Percentiles rank a stretch among this genome's conserved stretches.
phyloP scores from a whole-genome alignment of 2,113 vertebrate species.

The Peucedramus taeniatus region DNA sequence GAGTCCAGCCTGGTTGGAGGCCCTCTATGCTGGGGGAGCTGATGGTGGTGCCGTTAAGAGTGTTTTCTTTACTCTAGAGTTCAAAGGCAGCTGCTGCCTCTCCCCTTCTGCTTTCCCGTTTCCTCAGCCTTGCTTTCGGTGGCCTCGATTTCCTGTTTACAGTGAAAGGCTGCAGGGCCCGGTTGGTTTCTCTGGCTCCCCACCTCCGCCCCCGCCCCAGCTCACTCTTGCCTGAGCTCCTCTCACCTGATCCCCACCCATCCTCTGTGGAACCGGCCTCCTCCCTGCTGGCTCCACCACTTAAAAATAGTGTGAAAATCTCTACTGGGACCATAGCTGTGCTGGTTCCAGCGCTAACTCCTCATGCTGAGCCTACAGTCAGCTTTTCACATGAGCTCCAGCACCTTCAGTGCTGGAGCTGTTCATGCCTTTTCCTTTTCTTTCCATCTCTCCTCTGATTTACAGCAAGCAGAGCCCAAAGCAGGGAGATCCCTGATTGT shows the following conservation, averaged over 20 bases:
- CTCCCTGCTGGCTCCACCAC: background rate
- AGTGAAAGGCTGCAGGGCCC: accelerated
- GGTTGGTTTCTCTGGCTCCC: background rate
- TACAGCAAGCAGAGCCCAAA: background rate
- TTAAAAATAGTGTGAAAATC: background rate
- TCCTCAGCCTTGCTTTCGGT: background rate
- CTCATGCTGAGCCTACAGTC: background rate
- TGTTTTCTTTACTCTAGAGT: background rate
- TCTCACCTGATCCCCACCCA: conserved; percentile 29
- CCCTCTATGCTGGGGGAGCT: background rate
- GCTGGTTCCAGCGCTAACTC: background rate
- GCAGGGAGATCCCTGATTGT: background rate
- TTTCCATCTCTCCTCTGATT: background rate
- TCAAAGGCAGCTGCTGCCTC: background rate
- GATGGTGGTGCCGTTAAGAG: accelerated
- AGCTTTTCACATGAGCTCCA: background rate
- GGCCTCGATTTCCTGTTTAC: conserved; percentile 31
- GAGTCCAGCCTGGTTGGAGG: background rate
- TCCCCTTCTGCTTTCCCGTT: background rate
- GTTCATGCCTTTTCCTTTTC: accelerated
- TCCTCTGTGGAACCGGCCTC: background rate
- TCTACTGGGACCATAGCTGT: background rate
- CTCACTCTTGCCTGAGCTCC: background rate
- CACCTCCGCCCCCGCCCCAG: background rate
- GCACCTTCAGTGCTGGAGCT: background rate